These are phyloP conservation scores for Ianthella basta DNA, from an alignment of 37 sponge, comb jelly and placozoan genomes.

Conservation along the genomic window DNA sequence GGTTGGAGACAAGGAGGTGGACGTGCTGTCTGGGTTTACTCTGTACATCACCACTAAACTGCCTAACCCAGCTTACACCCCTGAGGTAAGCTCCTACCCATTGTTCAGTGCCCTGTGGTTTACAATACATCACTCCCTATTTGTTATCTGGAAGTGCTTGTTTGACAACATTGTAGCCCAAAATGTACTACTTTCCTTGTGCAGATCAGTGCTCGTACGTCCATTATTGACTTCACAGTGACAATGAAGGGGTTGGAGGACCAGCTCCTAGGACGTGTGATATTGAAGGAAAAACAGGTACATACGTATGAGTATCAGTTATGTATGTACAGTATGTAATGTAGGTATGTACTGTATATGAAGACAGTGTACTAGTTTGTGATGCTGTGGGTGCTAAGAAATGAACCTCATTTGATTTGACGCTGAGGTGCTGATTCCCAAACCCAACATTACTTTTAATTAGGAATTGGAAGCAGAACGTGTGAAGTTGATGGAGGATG, in stretches of 20 bases:
- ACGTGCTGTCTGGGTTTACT: conserved; percentile 93
- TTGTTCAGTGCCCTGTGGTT: neutral
- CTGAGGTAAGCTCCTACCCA: conserved; percentile 62
- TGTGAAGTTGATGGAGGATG: conserved; percentile 94
- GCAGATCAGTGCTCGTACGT: conserved; percentile 87
- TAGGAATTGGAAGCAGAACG: conserved; percentile 93
- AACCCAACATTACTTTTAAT: too few species aligned
- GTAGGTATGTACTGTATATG: too few species aligned
- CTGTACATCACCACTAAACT: conserved; percentile 98
- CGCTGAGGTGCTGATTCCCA: neutral
- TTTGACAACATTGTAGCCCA: too few species aligned
- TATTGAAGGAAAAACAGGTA: conserved; percentile 92
- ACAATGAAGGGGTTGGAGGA: conserved; percentile 99
- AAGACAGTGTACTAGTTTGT: too few species aligned
- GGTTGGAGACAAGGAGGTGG: conserved; percentile 98
- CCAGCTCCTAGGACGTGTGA: conserved; percentile 98
- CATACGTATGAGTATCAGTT: neutral
- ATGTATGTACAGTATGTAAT: neutral
- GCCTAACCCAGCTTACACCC: conserved; percentile 97
- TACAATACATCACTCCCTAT: conserved; percentile 7
- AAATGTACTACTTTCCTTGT: too few species aligned
- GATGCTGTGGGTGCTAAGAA: too few species aligned
- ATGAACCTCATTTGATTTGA: neutral
- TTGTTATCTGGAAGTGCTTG: neutral
- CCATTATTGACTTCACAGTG: conserved; percentile 99